Percentiles rank a stretch among this genome's conserved stretches.
These are phyloP conservation scores for Listrodromus nycthemerus DNA, from an alignment of 2,888 invertebrate species.

Conservation along the genomic window DNA sequence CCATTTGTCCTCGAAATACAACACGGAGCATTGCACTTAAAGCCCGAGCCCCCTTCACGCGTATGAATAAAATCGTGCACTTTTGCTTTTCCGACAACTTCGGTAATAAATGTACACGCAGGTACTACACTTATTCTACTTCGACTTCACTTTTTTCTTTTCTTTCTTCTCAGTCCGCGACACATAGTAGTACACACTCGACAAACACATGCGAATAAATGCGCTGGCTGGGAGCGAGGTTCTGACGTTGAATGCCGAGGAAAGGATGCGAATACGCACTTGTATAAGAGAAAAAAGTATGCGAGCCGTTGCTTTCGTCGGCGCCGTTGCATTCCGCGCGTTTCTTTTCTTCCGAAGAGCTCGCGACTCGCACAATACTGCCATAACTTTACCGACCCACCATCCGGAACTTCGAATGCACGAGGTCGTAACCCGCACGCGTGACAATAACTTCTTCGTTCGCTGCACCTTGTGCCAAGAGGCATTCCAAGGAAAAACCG, in stretches of 20 bases:
- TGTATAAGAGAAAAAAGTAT: conserved; percentile 44
- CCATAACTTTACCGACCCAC: conserved; percentile 29
- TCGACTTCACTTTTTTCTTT: background rate
- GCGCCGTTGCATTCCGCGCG: background rate
- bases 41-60: conserved; percentile 26
- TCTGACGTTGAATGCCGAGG: background rate
- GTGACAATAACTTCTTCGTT: conserved; percentile 41
- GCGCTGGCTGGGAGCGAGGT: conserved; percentile 12
- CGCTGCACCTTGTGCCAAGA: conserved; percentile 7
- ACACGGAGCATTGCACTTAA: conserved; percentile 25
- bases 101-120: conserved; percentile 40
- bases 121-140: background rate
- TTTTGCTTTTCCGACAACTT: conserved; percentile 39
- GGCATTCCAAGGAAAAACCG: conserved; percentile 27
- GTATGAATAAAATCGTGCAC: conserved; percentile 29
- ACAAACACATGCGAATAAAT: conserved; percentile 41
- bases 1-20: conserved; percentile 28
- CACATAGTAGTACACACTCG: conserved; percentile 31
- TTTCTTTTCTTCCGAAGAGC: conserved; percentile 11
- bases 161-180: conserved; percentile 10
- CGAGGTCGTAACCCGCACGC: background rate
- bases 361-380: conserved; percentile 37
- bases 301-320: background rate
- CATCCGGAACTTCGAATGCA: conserved; percentile 21
- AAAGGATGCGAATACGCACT: conserved; percentile 53